Conservation (phyloP, 2,797 vertebrate genomes). For the Tokudaia tokunoshimensis region DNA sequence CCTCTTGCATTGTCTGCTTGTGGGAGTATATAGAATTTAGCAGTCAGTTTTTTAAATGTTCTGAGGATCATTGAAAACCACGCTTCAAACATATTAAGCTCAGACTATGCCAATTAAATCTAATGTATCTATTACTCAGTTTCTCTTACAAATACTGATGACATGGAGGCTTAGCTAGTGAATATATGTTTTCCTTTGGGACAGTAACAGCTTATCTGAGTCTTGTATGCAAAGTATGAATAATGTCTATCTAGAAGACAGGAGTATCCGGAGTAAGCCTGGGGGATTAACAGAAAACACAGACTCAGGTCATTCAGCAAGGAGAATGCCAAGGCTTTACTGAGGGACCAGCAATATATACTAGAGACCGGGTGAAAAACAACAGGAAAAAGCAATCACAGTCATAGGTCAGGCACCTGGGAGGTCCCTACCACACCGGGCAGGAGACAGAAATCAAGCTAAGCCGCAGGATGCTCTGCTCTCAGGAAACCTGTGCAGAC, state of each 20-base stretch:
- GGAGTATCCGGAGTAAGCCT: background rate
- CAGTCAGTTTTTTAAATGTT: background rate
- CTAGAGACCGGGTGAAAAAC: too few relatives aligned
- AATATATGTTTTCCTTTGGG: background rate
- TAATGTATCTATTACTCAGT: background rate
- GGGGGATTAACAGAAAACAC: too few relatives aligned
- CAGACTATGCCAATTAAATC: background rate
- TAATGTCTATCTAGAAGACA: background rate
- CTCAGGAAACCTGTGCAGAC: too few relatives aligned
- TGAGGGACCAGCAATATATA: too few relatives aligned
- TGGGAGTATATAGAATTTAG: background rate
- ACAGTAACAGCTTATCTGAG: background rate
- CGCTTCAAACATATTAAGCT: background rate
- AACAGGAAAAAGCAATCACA: too few relatives aligned
- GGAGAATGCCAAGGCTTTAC: too few relatives aligned
- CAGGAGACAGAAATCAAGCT: too few relatives aligned
- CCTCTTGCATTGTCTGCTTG: background rate
- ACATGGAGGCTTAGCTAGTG: background rate
- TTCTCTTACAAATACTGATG: background rate
- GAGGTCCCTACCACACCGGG: too few relatives aligned
- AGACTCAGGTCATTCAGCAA: too few relatives aligned
- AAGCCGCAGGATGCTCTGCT: too few relatives aligned
- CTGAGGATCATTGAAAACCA: conserved; percentile 1
- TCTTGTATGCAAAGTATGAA: background rate
- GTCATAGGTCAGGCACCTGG: too few relatives aligned